A percentile compares a stretch with the other conserved stretches of the same genome.
Evolutionary conservation across 2,888 invertebrate species (phyloP).

Genomic region (Bellardia bayeri): DNA sequence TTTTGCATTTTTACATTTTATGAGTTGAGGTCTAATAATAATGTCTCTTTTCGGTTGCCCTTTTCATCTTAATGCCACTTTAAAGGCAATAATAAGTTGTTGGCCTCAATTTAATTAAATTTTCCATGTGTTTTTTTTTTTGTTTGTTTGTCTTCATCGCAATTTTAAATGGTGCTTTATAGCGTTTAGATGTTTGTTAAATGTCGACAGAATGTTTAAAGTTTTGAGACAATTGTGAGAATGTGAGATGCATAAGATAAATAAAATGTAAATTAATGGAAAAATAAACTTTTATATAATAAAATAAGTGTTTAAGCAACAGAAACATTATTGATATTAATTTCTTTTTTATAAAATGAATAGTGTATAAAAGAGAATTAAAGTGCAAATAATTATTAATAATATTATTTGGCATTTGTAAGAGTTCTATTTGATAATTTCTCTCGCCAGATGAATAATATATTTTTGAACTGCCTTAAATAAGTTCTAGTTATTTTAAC

Average conservation of each 20-base stretch:
- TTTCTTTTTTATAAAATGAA: too few species aligned
- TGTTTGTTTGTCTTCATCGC: neutral
- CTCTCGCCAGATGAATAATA: too few species aligned
- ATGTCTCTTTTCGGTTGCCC: conserved; percentile 34
- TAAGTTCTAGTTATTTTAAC: too few species aligned
- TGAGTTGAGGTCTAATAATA: conserved; percentile 53
- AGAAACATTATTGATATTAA: too few species aligned
- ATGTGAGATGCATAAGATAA: neutral
- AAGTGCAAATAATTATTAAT: too few species aligned
- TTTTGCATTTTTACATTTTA: conserved; percentile 8
- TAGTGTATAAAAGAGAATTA: too few species aligned
- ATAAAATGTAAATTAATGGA: neutral
- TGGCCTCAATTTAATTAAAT: conserved; percentile 67
- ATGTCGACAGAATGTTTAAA: conserved; percentile 2
- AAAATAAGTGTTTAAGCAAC: too few species aligned
- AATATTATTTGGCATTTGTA: too few species aligned
- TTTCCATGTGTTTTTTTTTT: conserved; percentile 23
- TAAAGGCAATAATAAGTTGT: conserved; percentile 60
- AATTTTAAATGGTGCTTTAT: conserved; percentile 15
- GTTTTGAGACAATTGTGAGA: neutral
- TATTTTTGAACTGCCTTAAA: too few species aligned
- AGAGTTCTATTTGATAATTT: too few species aligned
- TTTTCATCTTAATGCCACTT: conserved; percentile 33
- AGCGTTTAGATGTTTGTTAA: conserved; percentile 22
- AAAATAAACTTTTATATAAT: neutral